phyloP scores from a whole-genome alignment of 92 coral and sea anemone genomes.

The Epizoanthus scotinus region DNA sequence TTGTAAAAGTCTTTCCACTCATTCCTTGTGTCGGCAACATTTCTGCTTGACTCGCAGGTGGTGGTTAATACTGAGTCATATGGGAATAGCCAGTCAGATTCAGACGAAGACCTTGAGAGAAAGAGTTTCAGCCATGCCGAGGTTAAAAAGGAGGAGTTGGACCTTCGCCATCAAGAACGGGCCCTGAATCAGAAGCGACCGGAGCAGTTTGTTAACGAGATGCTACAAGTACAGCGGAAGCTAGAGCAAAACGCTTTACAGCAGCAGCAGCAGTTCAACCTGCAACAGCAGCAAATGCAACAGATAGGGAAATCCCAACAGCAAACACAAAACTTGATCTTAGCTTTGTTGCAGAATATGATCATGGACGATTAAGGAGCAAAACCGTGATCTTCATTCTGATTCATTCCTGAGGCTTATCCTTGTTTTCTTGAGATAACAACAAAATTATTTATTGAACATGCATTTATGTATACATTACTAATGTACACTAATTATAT shows the following conservation, averaged over 20 bases:
- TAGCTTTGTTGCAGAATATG: slow-evolving; percentile 40
- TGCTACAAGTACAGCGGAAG: slow-evolving; percentile 46
- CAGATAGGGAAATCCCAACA: slow-evolving; percentile 5
- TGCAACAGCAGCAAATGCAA: slow-evolving; percentile 48
- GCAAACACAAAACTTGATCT: slow-evolving; percentile 43
- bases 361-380: not conserved
- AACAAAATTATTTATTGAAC: not conserved
- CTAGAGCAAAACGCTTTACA: slow-evolving; percentile 32
- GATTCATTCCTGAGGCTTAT: not conserved
- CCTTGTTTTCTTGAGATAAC: not conserved
- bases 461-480: too few relatives aligned
- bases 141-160: slow-evolving; percentile 45
- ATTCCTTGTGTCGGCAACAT: too few relatives aligned
- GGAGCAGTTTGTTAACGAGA: slow-evolving; percentile 42
- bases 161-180: slow-evolving; percentile 35
- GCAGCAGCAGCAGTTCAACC: slow-evolving; percentile 39
- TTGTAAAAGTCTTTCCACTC: too few relatives aligned
- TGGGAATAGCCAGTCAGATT: slow-evolving; percentile 25
- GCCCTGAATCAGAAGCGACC: slow-evolving; percentile 40
- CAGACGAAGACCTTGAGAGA: slow-evolving; percentile 42
- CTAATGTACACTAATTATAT: too few relatives aligned
- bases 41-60: too few relatives aligned
- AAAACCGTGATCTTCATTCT: not conserved
- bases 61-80: too few relatives aligned
- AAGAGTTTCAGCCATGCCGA: slow-evolving; percentile 35